Evolutionary conservation across 2,113 vertebrate genomes (phyloP).

Genomic region (Silurus meridionalis): DNA sequence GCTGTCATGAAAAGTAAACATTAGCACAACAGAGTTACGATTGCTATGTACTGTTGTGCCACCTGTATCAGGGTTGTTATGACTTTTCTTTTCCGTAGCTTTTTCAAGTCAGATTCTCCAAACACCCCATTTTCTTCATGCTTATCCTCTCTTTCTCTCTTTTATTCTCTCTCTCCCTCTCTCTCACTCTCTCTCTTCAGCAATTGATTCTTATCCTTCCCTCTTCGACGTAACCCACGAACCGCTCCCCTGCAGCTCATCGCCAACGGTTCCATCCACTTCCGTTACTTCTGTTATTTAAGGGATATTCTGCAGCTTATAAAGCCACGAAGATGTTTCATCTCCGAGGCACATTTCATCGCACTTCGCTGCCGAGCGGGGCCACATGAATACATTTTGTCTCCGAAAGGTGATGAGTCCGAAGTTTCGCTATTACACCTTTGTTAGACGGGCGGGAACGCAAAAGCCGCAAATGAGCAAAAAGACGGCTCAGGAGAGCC

Average conservation of each 20-base stretch:
- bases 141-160: neutral
- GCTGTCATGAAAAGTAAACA: neutral
- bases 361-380: neutral
- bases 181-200: constrained; percentile 22
- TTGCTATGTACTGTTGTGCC: too few relatives aligned
- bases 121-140: constrained; percentile 5
- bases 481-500: constrained; percentile 57
- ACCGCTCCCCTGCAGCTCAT: constrained; percentile 55
- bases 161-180: neutral
- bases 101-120: constrained; percentile 1
- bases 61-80: too few relatives aligned
- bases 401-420: constrained; percentile 49
- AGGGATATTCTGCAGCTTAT: constrained; percentile 32
- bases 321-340: constrained; percentile 42
- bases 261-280: constrained; percentile 57
- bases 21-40: neutral
- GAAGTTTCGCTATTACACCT: constrained; percentile 55
- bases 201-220: constrained; percentile 38
- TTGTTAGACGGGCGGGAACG: constrained; percentile 56
- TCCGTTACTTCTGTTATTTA: constrained; percentile 38
- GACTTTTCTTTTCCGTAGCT: neutral
- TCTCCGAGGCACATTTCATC: constrained; percentile 15
- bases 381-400: constrained; percentile 41
- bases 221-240: constrained; percentile 49
- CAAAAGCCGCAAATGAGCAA: constrained; percentile 49